Evolutionary conservation across 1,140 invertebrate genomes (phyloP).

Genomic region (Galendromus occidentalis): DNA sequence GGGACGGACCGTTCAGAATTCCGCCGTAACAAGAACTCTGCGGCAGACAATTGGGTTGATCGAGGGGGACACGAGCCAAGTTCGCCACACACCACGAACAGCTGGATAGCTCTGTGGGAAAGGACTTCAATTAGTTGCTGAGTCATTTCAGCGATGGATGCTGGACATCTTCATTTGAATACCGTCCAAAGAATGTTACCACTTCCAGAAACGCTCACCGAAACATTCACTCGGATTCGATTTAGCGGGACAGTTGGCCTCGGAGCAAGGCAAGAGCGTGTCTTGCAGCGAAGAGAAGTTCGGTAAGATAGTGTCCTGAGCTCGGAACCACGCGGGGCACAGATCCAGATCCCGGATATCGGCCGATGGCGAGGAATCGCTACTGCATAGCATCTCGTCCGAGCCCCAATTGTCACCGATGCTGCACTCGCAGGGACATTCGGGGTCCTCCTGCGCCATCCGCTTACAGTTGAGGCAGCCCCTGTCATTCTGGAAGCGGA

Average conservation of each 20-base stretch:
- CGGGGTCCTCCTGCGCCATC: constrained; percentile 82
- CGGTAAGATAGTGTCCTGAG: neutral
- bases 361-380: neutral
- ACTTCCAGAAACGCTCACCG: neutral
- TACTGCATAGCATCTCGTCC: neutral
- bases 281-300: neutral
- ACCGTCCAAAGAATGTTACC: neutral
- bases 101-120: neutral
- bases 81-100: neutral
- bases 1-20: neutral
- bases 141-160: neutral
- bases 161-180: neutral
- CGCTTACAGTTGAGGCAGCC: constrained; percentile 74
- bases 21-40: neutral
- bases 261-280: neutral
- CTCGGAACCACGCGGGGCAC: neutral
- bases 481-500: constrained; percentile 42
- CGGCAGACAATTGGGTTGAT: neutral
- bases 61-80: neutral
- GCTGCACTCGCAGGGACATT: constrained; percentile 82
- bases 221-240: neutral
- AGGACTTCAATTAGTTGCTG: neutral
- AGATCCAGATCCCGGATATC: neutral
- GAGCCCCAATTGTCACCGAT: constrained; percentile 40
- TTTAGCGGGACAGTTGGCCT: neutral